Base-by-base conservation (phyloP, 2,113 vertebrate genomes). In the Channa argus region DNA sequence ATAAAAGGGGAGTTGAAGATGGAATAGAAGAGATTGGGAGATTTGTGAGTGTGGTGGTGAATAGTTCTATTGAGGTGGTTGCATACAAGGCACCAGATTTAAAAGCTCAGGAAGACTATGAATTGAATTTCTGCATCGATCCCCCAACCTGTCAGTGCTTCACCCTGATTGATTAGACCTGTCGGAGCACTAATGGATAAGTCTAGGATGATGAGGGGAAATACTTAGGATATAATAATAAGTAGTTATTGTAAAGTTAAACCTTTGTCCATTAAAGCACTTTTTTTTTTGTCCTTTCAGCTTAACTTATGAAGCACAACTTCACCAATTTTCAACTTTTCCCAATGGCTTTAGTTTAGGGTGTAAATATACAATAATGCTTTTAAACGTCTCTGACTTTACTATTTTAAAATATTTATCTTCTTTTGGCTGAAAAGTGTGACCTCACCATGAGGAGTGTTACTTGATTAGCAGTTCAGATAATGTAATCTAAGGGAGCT, bases 131-230 rank as follows among this genome's bases (percentile, higher is more conserved):
- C 34, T 72, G 44, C 56, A 10, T 1, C 70, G 70, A 59, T 12
- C 75, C 73, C 63, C 63, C 75, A 37, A 59, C 64, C 68, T 63
- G 74, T 73, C 73, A 63, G 4, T 63, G 67, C 47, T 46, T 43
- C 43, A 34, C 13, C 12, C 64, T 70, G 75, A 84, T 82, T 76
- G 74, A 80, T 86, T 50, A 50, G 41, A 62, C 37, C 15, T 54
- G 56, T 83, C 69, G 59, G 5, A 0, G 2, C 38, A 5, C 45
- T 63, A 76, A 80, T 59, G 56, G 34, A 62, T 60, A 41, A 43
- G 38, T 63, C 49, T 33, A 0, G 46, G 14, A 63, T 58, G 71
- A 58, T 56, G 70, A 59, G 24, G 53, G 37, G 61, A 49, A 64
- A 52, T 68, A 6, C 14, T 71, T 52, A 56, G n/a, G 45, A 49